A percentile compares a stretch with the other conserved stretches of the same genome.
Evolutionary conservation across 2,888 invertebrate species (phyloP).

Genomic region (Unio delphinus): DNA sequence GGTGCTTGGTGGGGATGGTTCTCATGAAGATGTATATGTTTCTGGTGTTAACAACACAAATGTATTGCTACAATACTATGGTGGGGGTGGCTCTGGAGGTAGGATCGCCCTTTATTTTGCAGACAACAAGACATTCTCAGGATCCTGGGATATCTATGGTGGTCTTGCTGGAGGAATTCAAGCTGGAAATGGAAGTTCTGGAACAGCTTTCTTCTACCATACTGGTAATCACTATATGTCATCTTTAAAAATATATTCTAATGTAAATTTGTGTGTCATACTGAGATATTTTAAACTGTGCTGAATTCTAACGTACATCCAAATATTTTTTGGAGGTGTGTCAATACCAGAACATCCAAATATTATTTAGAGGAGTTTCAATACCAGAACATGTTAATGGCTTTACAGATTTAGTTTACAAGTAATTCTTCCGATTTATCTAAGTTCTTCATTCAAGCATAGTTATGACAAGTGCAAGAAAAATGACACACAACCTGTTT

Average conservation of each 20-base stretch:
- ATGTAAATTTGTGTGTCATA: no score
- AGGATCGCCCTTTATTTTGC: conserved; percentile 54
- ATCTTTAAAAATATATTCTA: no score
- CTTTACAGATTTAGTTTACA: no score
- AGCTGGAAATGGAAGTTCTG: conserved; percentile 52
- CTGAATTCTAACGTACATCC: no score
- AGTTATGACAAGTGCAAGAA: no score
- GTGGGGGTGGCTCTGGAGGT: conserved; percentile 52
- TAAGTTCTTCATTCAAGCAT: no score
- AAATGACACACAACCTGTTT: no score
- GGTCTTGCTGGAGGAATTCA: conserved; percentile 28
- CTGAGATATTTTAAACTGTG: background rate
- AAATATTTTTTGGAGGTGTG: no score
- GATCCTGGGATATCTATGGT: conserved; percentile 50
- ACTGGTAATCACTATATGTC: conserved; percentile 35
- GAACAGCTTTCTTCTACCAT: conserved; percentile 56
- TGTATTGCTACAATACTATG: background rate
- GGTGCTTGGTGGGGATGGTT: conserved; percentile 50
- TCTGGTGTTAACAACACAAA: background rate
- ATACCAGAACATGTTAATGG: no score
- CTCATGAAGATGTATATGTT: background rate
- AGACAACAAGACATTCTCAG: conserved; percentile 50
- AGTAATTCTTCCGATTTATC: no score
- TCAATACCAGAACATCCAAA: no score
- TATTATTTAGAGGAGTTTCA: no score